Conservation (phyloP, 2,797 vertebrate species). For the Sternotherus odoratus region DNA sequence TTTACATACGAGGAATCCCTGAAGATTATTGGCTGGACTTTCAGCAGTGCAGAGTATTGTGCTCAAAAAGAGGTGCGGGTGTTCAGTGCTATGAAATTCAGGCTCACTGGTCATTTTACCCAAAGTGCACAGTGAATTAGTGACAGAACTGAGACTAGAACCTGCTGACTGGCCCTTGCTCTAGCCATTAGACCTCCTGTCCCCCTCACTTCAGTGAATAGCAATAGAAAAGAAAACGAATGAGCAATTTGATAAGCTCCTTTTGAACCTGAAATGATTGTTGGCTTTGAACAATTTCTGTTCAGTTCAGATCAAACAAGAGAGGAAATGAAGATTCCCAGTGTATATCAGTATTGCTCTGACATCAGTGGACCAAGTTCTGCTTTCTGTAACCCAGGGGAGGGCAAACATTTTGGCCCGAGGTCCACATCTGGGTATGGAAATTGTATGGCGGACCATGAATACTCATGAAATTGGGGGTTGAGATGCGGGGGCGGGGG, state of each 20-base stretch:
- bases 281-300: background rate
- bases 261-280: background rate
- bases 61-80: background rate
- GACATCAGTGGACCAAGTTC: background rate
- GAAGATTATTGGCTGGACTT: background rate
- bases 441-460: too few species aligned
- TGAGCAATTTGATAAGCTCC: background rate
- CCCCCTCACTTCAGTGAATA: background rate
- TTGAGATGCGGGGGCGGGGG: too few species aligned
- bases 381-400: background rate
- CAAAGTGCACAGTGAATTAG: background rate
- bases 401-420: too few species aligned
- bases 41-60: background rate
- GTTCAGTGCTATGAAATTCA: background rate
- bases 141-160: background rate
- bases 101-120: background rate
- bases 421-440: too few species aligned
- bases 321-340: slow-evolving; percentile 2
- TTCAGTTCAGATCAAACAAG: background rate
- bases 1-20: background rate
- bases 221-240: background rate
- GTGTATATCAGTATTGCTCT: background rate
- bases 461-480: too few species aligned
- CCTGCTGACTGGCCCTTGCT: background rate
- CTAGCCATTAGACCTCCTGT: background rate